phyloP scores from a whole-genome alignment of 2,888 invertebrate genomes.

The Callimorpha dominula region DNA sequence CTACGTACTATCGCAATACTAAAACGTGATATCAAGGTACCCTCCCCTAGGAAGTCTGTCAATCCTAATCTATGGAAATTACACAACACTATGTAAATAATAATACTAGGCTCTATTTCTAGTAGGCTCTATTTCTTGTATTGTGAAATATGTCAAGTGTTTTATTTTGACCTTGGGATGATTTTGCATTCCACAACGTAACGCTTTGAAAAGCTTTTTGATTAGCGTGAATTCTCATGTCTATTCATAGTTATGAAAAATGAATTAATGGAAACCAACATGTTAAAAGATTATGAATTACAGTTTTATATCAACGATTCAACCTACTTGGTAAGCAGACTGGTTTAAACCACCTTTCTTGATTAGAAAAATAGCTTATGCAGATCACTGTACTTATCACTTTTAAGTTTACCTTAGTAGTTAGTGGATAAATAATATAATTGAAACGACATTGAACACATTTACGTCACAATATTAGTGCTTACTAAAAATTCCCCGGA shows the following conservation, averaged over 20 bases:
- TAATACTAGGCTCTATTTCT: too few species aligned
- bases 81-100: too few species aligned
- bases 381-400: background rate
- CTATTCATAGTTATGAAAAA: background rate
- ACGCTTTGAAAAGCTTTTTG: background rate
- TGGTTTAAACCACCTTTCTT: background rate
- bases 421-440: background rate
- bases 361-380: background rate
- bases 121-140: too few species aligned
- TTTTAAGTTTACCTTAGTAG: background rate
- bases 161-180: too few species aligned
- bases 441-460: background rate
- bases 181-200: too few species aligned
- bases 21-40: too few species aligned
- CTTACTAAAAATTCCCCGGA: conserved; percentile 3
- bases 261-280: background rate
- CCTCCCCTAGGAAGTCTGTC: too few species aligned
- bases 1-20: too few species aligned
- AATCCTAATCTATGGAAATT: too few species aligned
- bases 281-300: background rate
- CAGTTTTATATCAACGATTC: background rate
- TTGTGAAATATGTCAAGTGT: too few species aligned
- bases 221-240: background rate
- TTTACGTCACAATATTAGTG: background rate
- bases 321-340: background rate